A percentile compares a stretch with the other conserved stretches of the same genome.
Conservation (phyloP, 2,113 vertebrate genomes). For the Scopus umbretta region DNA sequence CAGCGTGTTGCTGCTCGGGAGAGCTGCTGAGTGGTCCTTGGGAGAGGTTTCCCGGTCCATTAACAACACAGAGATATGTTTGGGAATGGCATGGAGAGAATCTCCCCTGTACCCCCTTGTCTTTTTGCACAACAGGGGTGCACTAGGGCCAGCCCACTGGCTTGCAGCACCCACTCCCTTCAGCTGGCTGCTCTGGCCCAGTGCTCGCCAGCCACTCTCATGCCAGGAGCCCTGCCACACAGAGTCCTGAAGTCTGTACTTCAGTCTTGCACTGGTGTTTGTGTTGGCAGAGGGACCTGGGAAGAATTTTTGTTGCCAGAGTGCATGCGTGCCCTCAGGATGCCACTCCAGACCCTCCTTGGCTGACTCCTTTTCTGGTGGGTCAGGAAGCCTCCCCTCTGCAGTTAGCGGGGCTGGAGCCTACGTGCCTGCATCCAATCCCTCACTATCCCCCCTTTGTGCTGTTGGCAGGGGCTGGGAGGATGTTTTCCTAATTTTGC, state of each 20-base stretch:
- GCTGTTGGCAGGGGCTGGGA: background rate
- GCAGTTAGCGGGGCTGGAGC: background rate
- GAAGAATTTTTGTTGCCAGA: background rate
- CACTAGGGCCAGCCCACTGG: background rate
- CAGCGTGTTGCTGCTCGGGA: background rate
- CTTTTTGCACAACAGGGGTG: rapidly evolving
- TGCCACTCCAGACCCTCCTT: background rate
- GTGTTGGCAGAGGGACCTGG: background rate
- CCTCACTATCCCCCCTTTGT: rapidly evolving
- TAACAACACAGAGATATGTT: background rate
- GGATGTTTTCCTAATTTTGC: background rate
- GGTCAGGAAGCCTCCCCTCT: background rate
- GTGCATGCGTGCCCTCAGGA: too few species aligned
- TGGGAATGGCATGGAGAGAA: background rate
- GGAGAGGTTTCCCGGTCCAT: background rate
- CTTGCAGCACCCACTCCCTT: background rate
- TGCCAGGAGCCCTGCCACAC: background rate
- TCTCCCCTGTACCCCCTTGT: background rate
- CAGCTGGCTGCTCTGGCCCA: background rate
- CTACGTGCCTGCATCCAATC: background rate
- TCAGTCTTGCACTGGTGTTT: background rate
- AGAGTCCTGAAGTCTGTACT: background rate
- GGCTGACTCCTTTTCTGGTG: background rate
- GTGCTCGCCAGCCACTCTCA: rapidly evolving
- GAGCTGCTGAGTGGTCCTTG: background rate